These are phyloP conservation scores for Teinopalpus imperialis DNA, from an alignment of 2,888 invertebrate genomes.

Conservation along the genomic window DNA sequence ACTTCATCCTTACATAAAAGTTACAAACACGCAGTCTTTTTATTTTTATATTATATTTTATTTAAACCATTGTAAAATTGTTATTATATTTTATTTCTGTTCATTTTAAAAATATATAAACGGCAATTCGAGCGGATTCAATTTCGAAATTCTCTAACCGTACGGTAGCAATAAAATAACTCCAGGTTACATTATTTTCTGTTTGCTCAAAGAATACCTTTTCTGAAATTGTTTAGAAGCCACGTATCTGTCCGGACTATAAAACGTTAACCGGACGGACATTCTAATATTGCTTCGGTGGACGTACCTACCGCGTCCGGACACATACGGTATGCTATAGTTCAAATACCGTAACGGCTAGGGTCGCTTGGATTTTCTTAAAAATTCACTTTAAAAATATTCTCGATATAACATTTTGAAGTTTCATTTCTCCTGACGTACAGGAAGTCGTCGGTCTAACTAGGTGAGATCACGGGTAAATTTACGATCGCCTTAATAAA, in stretches of 20 bases:
- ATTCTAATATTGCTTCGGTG: conserved; percentile 48
- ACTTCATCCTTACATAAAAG: too few relatives aligned
- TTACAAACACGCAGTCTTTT: too few relatives aligned
- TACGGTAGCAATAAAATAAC: conserved; percentile 20
- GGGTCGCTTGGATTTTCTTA: conserved; percentile 32
- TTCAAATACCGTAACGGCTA: conserved; percentile 47
- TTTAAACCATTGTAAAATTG: not conserved
- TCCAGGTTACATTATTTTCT: conserved; percentile 24
- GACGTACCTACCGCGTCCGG: conserved; percentile 21
- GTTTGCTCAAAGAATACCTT: conserved; percentile 26
- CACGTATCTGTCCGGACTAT: conserved; percentile 32
- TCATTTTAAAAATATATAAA: conserved; percentile 14
- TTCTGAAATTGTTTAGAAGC: conserved; percentile 23
- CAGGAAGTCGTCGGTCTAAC: not conserved
- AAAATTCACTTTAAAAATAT: conserved; percentile 19
- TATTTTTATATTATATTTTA: too few relatives aligned
- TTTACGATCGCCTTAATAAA: not conserved
- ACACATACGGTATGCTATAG: conserved; percentile 40
- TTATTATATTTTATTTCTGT: conserved; percentile 17
- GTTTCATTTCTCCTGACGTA: not conserved
- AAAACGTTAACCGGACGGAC: conserved; percentile 40
- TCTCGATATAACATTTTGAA: conserved; percentile 10
- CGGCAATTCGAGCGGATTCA: conserved; percentile 11
- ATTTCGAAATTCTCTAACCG: conserved; percentile 21
- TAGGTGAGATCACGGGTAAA: not conserved